A percentile compares a stretch with the other conserved stretches of the same genome.
Conservation (phyloP, 2,113 vertebrate species). For the Saccopteryx leptura region DNA sequence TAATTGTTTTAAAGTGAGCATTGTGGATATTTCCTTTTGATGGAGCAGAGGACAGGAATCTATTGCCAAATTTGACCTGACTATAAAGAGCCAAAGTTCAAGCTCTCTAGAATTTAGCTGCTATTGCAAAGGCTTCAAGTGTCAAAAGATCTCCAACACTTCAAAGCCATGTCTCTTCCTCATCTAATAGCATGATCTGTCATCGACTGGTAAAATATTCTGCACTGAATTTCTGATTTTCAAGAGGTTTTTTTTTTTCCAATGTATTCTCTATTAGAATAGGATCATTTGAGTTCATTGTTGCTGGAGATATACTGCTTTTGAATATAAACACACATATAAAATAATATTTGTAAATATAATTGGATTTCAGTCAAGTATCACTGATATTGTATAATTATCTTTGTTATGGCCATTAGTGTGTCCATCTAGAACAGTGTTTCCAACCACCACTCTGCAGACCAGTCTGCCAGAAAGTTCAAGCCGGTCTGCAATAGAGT, state of each 20-base stretch:
- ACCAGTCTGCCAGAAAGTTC: too few relatives aligned
- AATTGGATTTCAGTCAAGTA: not conserved
- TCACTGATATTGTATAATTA: not conserved
- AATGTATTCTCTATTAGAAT: not conserved
- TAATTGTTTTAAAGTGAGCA: conserved; percentile 2
- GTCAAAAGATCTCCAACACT: not conserved
- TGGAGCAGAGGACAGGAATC: not conserved
- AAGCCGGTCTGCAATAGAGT: too few relatives aligned
- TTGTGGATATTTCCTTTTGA: not conserved
- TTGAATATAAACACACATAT: not conserved
- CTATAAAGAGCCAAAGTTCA: not conserved
- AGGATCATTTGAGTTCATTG: not conserved
- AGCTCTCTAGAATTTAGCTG: not conserved
- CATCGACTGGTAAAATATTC: not conserved
- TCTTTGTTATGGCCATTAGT: not conserved
- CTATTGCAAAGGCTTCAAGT: conserved; percentile 36
- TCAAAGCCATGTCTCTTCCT: not conserved
- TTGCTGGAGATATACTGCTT: not conserved
- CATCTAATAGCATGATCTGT: not conserved
- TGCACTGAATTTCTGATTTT: not conserved
- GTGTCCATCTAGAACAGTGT: not conserved
- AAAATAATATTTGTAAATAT: not conserved
- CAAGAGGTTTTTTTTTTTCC: not conserved
- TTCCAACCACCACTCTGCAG: too few relatives aligned
- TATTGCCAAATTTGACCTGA: conserved; percentile 25